Evolutionary conservation across 2,888 invertebrate genomes (phyloP).

Genomic region (Drosophila setosimentum): DNA sequence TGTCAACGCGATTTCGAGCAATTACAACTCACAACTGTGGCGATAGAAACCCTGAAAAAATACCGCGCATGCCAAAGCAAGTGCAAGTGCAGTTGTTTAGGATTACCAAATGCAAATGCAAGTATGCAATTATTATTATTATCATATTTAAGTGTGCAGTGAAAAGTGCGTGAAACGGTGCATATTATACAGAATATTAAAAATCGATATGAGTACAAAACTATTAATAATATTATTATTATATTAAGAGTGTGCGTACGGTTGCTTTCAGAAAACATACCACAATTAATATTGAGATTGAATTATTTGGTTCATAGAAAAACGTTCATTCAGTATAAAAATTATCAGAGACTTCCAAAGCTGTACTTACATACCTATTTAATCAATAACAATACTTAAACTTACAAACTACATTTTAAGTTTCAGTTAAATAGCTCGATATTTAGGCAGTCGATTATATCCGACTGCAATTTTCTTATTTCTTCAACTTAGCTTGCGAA

Average conservation of each 20-base stretch:
- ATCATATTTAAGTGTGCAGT: slow-evolving; percentile 46
- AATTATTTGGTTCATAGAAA: slow-evolving; percentile 4
- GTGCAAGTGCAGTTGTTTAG: slow-evolving; percentile 51
- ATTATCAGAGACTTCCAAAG: neutral
- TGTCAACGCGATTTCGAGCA: slow-evolving; percentile 36
- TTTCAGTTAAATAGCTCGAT: neutral
- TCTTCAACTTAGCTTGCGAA: neutral
- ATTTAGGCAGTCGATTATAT: neutral
- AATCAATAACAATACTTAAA: neutral
- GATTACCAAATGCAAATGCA: slow-evolving; percentile 47
- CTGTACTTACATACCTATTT: neutral
- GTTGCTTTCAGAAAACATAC: slow-evolving; percentile 43
- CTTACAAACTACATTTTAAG: neutral
- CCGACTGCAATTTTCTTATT: neutral
- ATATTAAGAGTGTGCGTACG: slow-evolving; percentile 20
- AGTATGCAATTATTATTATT: slow-evolving; percentile 12
- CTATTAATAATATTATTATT: slow-evolving; percentile 25
- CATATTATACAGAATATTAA: slow-evolving; percentile 41
- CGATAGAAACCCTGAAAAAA: slow-evolving; percentile 54
- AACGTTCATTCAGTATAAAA: slow-evolving; percentile 8
- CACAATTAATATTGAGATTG: slow-evolving; percentile 41
- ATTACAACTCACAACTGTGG: slow-evolving; percentile 78
- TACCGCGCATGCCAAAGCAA: slow-evolving; percentile 60
- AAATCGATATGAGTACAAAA: slow-evolving; percentile 32
- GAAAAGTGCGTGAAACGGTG: slow-evolving; percentile 43